phyloP scores from a whole-genome alignment of 1,140 invertebrate genomes.

The Meloidogyne hapla region DNA sequence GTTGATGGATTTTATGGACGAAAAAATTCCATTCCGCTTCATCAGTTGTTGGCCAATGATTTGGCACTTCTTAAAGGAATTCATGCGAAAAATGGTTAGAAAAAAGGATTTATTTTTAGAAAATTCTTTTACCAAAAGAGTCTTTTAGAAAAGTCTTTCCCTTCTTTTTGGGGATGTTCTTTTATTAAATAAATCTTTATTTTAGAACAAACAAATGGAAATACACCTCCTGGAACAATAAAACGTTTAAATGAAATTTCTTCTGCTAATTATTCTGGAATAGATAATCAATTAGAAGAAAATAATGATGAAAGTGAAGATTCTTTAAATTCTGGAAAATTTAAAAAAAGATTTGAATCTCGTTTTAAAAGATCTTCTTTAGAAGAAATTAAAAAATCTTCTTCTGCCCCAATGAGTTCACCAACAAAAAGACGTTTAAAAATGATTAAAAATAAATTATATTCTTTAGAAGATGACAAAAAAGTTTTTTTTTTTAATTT shows the following conservation, averaged over 20 bases:
- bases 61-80: slow-evolving; percentile 20
- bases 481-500: not conserved
- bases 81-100: not conserved
- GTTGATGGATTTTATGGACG: slow-evolving; percentile 27
- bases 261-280: too few species aligned
- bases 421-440: not conserved
- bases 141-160: too few species aligned
- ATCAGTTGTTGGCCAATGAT: slow-evolving; percentile 30
- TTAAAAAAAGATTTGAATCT: not conserved
- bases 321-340: slow-evolving; percentile 3
- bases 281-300: not conserved
- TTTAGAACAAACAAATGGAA: too few species aligned
- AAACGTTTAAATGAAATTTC: too few species aligned
- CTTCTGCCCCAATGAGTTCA: not conserved
- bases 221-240: too few species aligned
- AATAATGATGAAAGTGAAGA: not conserved
- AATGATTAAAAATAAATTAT: slow-evolving; percentile 4
- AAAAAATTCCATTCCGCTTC: slow-evolving; percentile 26
- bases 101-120: too few species aligned
- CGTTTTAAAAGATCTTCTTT: not conserved
- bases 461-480: slow-evolving; percentile 3
- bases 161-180: too few species aligned
- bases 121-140: too few species aligned
- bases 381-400: slow-evolving; percentile 6
- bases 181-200: too few species aligned